Conservation (phyloP, 2,888 invertebrate genomes). For the Caradrina clavipalpis region DNA sequence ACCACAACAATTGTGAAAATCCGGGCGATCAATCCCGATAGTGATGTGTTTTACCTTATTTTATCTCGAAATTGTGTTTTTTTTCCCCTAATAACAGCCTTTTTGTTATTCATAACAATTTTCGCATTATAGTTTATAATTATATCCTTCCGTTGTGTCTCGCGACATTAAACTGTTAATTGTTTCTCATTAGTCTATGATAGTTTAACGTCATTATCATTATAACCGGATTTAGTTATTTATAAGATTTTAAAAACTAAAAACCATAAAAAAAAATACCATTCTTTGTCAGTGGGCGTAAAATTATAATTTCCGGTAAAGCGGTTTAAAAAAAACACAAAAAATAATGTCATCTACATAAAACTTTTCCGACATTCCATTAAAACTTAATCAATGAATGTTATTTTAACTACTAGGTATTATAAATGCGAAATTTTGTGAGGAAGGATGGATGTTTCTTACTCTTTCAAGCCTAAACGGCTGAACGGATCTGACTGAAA, state of each 20-base stretch:
- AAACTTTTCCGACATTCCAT: neutral
- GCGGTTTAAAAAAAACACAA: too few relatives aligned
- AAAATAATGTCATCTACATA: neutral
- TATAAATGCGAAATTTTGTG: too few relatives aligned
- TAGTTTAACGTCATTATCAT: neutral
- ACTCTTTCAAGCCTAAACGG: too few relatives aligned
- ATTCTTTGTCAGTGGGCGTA: constrained; percentile 11
- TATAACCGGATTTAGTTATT: constrained; percentile 19
- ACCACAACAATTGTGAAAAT: neutral
- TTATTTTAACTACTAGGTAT: too few relatives aligned
- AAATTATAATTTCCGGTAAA: constrained; percentile 8
- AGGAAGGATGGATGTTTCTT: too few relatives aligned
- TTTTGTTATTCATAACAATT: neutral
- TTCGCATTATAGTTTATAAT: neutral
- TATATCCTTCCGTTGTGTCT: constrained; percentile 22
- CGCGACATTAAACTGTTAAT: constrained; percentile 3
- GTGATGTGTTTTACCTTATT: too few relatives aligned
- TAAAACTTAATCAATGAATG: too few relatives aligned
- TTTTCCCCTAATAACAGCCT: neutral
- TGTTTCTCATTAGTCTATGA: constrained; percentile 30
- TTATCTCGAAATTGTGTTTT: too few relatives aligned
- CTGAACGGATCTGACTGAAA: too few relatives aligned
- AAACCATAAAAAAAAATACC: neutral
- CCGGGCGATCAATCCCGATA: too few relatives aligned
- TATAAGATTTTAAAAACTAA: constrained; percentile 9